Conservation (phyloP, 1,140 invertebrate genomes). For the Druon quercuslanigerum region DNA sequence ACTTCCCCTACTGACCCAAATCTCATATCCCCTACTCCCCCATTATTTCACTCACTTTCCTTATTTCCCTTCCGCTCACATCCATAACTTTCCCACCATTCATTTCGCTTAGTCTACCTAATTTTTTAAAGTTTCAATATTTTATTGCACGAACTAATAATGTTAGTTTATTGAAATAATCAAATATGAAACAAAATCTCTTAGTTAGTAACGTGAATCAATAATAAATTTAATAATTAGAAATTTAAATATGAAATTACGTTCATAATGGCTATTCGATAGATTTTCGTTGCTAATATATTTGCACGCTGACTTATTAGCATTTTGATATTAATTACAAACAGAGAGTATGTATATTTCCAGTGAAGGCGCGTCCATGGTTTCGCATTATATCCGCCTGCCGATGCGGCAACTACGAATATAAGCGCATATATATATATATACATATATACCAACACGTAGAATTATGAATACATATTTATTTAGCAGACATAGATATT, state of each 20-base stretch:
- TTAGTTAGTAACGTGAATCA: background rate
- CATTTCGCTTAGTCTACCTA: too few relatives aligned
- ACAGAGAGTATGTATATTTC: conserved; percentile 8
- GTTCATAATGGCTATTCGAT: background rate
- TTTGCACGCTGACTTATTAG: background rate
- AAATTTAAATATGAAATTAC: background rate
- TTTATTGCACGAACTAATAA: too few relatives aligned
- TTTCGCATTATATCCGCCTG: conserved; percentile 10
- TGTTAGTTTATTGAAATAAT: too few relatives aligned
- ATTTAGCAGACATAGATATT: conserved; percentile 49
- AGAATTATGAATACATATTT: conserved; percentile 47
- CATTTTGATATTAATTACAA: conserved; percentile 17
- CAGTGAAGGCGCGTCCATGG: conserved; percentile 6
- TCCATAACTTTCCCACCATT: too few relatives aligned
- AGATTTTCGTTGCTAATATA: background rate
- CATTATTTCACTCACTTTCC: too few relatives aligned
- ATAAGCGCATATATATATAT: conserved; percentile 1
- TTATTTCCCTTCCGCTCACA: too few relatives aligned
- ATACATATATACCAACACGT: conserved; percentile 22
- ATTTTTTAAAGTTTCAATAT: too few relatives aligned
- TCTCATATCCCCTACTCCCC: too few relatives aligned
- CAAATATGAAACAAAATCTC: too few relatives aligned
- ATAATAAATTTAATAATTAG: background rate
- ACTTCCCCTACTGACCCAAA: too few relatives aligned
- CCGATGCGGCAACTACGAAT: conserved; percentile 6